Conservation (phyloP, 2,888 invertebrate genomes). For the Lasioglossum pauxillum region DNA sequence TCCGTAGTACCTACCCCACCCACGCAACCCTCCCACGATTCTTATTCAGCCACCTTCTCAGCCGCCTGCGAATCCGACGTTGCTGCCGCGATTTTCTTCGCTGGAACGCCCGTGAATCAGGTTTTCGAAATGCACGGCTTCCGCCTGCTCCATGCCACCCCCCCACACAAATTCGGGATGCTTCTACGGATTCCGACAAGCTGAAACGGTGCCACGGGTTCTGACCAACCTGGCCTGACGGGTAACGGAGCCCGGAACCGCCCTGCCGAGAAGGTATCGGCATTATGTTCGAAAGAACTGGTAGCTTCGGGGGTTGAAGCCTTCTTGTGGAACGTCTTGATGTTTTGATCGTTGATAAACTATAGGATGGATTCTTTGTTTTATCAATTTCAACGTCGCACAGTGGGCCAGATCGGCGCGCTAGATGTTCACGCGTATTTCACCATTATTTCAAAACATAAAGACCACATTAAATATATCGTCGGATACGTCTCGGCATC, state of each 20-base stretch:
- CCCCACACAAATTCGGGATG: background rate
- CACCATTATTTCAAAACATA: no score
- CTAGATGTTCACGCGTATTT: no score
- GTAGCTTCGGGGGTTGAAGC: background rate
- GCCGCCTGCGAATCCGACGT: conserved; percentile 43
- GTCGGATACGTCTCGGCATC: no score
- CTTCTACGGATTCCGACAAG: background rate
- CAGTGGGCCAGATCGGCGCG: no score
- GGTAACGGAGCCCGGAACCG: background rate
- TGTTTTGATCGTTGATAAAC: background rate
- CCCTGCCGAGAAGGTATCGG: background rate
- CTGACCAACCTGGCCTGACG: background rate
- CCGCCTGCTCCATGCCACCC: background rate
- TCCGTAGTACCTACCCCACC: background rate
- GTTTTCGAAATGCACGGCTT: conserved; percentile 48
- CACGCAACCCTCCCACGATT: conserved; percentile 28
- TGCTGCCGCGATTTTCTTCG: conserved; percentile 58
- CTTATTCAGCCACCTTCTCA: conserved; percentile 62
- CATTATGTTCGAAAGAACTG: background rate
- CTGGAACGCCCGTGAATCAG: conserved; percentile 47
- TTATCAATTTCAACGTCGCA: no score
- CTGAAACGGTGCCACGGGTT: background rate
- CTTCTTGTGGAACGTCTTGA: background rate
- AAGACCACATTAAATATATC: no score
- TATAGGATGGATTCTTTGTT: no score